These are phyloP conservation scores for Oophaga pumilio DNA, from an alignment of 2,113 vertebrate species.

Conservation along the genomic window DNA sequence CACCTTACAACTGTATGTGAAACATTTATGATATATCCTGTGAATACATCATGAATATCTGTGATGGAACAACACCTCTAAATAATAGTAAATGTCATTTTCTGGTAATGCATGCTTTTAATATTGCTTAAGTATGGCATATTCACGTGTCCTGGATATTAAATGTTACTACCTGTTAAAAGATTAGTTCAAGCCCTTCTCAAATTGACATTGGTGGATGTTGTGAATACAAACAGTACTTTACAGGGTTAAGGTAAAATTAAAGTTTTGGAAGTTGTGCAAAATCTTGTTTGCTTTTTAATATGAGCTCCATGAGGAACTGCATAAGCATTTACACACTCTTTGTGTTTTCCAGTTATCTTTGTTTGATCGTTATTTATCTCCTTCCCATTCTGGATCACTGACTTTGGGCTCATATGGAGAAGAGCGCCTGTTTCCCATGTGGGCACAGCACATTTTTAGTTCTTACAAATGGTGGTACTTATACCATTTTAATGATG, in stretches of 20 bases:
- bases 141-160: neutral
- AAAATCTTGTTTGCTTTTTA: neutral
- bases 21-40: no score
- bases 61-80: no score
- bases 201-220: neutral
- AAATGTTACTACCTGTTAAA: neutral
- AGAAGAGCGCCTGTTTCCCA: neutral
- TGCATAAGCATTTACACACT: neutral
- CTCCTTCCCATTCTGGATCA: neutral
- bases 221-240: neutral
- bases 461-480: no score
- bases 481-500: no score
- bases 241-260: neutral
- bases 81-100: no score
- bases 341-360: neutral
- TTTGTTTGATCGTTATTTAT: neutral
- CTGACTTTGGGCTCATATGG: neutral
- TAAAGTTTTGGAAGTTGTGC: neutral
- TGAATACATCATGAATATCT: no score
- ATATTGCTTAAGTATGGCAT: neutral
- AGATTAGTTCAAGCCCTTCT: neutral
- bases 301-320: neutral
- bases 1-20: no score
- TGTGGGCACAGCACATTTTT: neutral
- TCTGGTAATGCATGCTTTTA: no score